phyloP scores from a whole-genome alignment of 2,797 vertebrate species.

The Sebastes nivosus region DNA sequence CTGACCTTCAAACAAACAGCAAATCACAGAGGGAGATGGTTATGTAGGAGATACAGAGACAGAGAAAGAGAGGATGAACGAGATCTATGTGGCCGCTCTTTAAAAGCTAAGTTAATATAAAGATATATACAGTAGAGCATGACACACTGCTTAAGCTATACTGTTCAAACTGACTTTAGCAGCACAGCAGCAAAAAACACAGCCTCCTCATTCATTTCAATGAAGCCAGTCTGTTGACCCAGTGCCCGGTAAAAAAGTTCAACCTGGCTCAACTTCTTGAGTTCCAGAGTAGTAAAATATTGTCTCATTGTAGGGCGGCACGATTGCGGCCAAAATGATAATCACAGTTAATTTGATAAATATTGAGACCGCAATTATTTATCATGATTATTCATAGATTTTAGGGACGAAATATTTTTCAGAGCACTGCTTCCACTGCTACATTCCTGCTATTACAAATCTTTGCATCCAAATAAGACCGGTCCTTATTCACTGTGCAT shows the following conservation, averaged over 20 bases:
- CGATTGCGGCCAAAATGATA: too few species aligned
- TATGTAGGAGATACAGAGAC: not conserved
- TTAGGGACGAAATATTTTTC: too few species aligned
- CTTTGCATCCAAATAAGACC: too few species aligned
- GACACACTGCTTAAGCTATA: not conserved
- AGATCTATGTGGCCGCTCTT: not conserved
- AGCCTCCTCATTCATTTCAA: not conserved
- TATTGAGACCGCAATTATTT: too few species aligned
- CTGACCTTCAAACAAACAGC: conserved; percentile 24
- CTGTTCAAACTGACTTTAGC: not conserved
- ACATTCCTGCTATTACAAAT: too few species aligned
- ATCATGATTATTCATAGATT: too few species aligned
- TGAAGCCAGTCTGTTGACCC: not conserved
- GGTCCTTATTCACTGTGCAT: too few species aligned
- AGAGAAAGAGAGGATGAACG: not conserved
- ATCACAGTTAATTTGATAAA: too few species aligned
- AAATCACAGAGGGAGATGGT: not conserved
- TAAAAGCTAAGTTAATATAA: not conserved
- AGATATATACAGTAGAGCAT: not conserved
- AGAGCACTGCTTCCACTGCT: too few species aligned
- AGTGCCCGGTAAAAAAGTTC: not conserved
- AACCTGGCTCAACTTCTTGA: not conserved
- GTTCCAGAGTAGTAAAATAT: not conserved
- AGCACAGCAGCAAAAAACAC: not conserved
- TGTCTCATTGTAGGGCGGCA: not conserved